Evolutionary conservation across 2,113 vertebrate species (phyloP).

Genomic region (Phaethornis superciliosus): DNA sequence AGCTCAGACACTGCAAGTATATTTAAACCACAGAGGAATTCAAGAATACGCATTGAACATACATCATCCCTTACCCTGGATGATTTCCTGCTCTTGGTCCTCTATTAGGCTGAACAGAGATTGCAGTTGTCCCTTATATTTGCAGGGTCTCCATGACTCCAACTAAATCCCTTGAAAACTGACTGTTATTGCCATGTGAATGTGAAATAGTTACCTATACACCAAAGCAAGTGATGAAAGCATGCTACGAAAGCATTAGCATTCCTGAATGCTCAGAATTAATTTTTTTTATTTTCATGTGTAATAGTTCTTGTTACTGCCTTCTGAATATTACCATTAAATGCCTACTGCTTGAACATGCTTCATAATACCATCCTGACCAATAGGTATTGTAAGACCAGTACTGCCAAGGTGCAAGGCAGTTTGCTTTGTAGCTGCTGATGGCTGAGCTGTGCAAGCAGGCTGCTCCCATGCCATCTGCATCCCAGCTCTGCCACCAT

Average conservation of each 20-base stretch:
- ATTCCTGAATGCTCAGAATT: neutral
- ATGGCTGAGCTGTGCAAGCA: neutral
- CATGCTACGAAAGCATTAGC: neutral
- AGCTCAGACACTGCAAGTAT: neutral
- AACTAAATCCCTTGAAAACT: neutral
- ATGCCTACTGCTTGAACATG: neutral
- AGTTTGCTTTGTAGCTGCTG: neutral
- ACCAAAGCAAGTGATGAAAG: neutral
- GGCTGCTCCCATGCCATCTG: rapidly evolving
- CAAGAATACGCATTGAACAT: neutral
- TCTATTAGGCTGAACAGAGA: neutral
- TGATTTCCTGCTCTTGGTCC: neutral
- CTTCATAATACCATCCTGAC: neutral
- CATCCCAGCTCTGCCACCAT: neutral
- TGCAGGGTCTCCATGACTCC: neutral
- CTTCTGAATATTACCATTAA: neutral
- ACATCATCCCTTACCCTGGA: neutral
- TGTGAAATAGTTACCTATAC: neutral
- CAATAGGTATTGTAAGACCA: neutral
- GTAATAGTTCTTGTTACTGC: neutral
- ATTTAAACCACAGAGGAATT: neutral
- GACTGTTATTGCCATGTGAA: neutral
- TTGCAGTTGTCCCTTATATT: neutral
- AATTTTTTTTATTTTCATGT: neutral
- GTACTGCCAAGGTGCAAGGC: neutral